Evolutionary conservation across 2,797 vertebrate species (phyloP), one percentile per base, ranked within the genome.

Genomic region (Lycodopsis pacificus): DNA sequence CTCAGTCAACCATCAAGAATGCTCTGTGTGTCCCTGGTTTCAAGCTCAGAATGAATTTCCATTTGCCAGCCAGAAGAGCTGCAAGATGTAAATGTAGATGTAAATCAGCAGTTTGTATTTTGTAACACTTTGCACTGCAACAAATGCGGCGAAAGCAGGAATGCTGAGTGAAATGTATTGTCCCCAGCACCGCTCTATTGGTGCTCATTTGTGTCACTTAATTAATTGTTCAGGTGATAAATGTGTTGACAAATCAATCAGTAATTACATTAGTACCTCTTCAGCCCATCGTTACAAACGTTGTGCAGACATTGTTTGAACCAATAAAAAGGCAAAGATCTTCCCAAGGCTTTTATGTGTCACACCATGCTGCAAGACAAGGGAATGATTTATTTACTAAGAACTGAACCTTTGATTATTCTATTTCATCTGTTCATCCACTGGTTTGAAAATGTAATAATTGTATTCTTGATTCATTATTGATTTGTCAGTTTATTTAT

Each of bases 21-120:
- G 34, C 15, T 36, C 49, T 11, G 49, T 11, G 49, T 73, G 59
- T 72, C 63, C 57, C 63, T 58, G 12, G 51, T 63, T 83, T 78
- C 44, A 68, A 77, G 56, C 57, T 66, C 46, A 73, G 17, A 62
- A 36, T 77, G 40, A 36, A 49, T 87, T 73, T 76, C 14, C 11
- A 51, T 44, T 65, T 20, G 0, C 13, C 68, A 58, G 27, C 19
- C 73, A 73, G 54, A 11, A 63, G 58, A 73, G 56, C 44, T 25
- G n/a, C n/a, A 30, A 69, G 63, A 44, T 69, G 19, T 62, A 30
- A 56, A 71, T 80, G 10, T 62, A 22, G 51, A 68, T 80, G 10
- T 19, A 68, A 58, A 77, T 25, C n/a, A 65, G 34, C 70, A 56
- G 48, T 65, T 56, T 77, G 8, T 58, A 53, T 68, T 73, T 64